These are phyloP conservation scores for Podotricha telesiphe DNA, from an alignment of 2,888 invertebrate genomes.

Conservation along the genomic window DNA sequence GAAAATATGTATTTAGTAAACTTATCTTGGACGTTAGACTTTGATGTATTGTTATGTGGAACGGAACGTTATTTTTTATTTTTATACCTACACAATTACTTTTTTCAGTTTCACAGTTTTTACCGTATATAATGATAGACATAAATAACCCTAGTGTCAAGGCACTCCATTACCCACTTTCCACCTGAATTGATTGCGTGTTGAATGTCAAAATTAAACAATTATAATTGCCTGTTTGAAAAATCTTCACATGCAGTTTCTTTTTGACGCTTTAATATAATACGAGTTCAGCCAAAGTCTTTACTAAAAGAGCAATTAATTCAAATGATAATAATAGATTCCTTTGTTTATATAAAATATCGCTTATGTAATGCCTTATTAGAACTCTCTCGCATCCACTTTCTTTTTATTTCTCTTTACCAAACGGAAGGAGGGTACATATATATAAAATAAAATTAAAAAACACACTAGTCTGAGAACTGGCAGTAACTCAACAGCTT, in stretches of 20 bases:
- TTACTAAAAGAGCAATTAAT: too few relatives aligned
- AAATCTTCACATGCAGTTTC: too few relatives aligned
- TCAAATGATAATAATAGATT: too few relatives aligned
- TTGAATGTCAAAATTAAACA: neutral
- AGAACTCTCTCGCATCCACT: neutral
- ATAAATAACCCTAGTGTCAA: too few relatives aligned
- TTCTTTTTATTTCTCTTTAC: neutral
- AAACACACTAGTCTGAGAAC: conserved; percentile 1
- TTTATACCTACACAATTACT: conserved; percentile 37
- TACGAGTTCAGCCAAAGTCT: too few relatives aligned
- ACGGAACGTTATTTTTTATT: conserved; percentile 56
- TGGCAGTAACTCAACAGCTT: conserved; percentile 46
- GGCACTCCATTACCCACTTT: too few relatives aligned
- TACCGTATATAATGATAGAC: too few relatives aligned
- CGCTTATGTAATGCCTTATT: too few relatives aligned
- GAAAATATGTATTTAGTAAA: conserved; percentile 71
- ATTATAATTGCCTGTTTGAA: too few relatives aligned
- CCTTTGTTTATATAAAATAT: too few relatives aligned
- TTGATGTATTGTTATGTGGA: conserved; percentile 73
- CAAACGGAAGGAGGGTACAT: neutral
- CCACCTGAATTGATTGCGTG: neutral
- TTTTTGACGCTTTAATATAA: too few relatives aligned
- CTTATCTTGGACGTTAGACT: conserved; percentile 67
- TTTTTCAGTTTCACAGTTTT: too few relatives aligned
- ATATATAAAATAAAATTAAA: neutral